A percentile compares a stretch with the other conserved stretches of the same genome.
phyloP scores from a whole-genome alignment of 2,797 vertebrate species.

The Sebastes trivittatus region DNA sequence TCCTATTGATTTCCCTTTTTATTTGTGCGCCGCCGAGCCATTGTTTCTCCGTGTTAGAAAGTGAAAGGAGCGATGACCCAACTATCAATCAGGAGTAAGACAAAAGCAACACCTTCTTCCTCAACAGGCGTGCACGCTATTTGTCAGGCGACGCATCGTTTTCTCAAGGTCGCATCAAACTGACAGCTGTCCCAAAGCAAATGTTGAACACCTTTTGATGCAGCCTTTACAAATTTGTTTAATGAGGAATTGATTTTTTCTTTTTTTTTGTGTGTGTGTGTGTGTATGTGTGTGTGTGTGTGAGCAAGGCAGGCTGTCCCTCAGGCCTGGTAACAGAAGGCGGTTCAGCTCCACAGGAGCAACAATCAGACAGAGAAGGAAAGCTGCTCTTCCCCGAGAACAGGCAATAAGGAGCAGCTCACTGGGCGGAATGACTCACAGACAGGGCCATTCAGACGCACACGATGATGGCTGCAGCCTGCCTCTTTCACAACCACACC shows the following conservation, averaged over 20 bases:
- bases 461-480: conserved; percentile 46
- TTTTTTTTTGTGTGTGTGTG: background rate
- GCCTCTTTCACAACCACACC: conserved; percentile 47
- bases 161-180: conserved; percentile 76
- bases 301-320: conserved; percentile 67
- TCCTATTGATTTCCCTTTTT: conserved; percentile 61
- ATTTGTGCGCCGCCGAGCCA: conserved; percentile 27
- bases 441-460: conserved; percentile 51
- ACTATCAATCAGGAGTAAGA: conserved; percentile 72
- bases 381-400: conserved; percentile 48
- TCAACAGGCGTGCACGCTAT: conserved; percentile 38
- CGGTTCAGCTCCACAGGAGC: conserved; percentile 69
- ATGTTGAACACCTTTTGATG: conserved; percentile 82
- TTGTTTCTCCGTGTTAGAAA: conserved; percentile 50
- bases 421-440: conserved; percentile 63
- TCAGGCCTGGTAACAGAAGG: conserved; percentile 69
- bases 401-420: conserved; percentile 58
- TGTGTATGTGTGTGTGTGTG: too few species aligned
- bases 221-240: conserved; percentile 83
- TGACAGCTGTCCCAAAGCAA: conserved; percentile 75
- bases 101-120: conserved; percentile 66
- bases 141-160: conserved; percentile 54
- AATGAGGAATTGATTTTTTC: conserved; percentile 82
- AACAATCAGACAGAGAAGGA: conserved; percentile 70
- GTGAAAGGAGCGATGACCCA: conserved; percentile 58